Evolutionary conservation across 2,888 invertebrate genomes (phyloP).

Genomic region (Agrenia bidenticulata): DNA sequence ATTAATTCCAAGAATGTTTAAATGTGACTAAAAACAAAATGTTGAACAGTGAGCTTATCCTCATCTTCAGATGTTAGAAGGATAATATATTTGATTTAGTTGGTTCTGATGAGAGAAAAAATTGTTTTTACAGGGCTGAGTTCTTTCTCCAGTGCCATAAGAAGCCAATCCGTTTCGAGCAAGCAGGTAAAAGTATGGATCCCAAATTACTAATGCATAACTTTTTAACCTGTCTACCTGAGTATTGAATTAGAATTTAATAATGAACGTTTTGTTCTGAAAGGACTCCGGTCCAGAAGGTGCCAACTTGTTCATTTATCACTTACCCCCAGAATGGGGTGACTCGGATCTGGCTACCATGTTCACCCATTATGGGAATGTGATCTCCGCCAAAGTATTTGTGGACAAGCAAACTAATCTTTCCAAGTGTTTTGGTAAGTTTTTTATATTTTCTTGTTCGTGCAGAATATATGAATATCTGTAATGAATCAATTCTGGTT

Average conservation of each 20-base stretch:
- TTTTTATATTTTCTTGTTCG: too few relatives aligned
- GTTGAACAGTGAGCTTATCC: background rate
- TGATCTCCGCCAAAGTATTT: conserved; percentile 99
- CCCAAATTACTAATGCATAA: conserved; percentile 4
- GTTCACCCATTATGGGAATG: conserved; percentile 96
- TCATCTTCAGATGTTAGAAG: conserved; percentile 1
- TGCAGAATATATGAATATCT: too few relatives aligned
- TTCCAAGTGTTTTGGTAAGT: conserved; percentile 96
- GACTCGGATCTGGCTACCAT: conserved; percentile 96
- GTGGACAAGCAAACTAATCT: conserved; percentile 99
- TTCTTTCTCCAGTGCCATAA: conserved; percentile 45
- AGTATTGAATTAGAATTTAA: too few relatives aligned
- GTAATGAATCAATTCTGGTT: too few relatives aligned
- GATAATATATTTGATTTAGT: background rate
- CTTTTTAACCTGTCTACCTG: too few relatives aligned
- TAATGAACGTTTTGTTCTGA: too few relatives aligned
- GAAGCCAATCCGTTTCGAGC: conserved; percentile 28
- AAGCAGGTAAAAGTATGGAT: conserved; percentile 40
- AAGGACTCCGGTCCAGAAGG: conserved; percentile 81
- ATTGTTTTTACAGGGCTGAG: conserved; percentile 41
- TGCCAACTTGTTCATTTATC: conserved; percentile 98
- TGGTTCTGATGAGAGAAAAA: background rate
- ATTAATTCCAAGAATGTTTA: conserved; percentile 5
- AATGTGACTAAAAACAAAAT: background rate
- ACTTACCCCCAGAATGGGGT: conserved; percentile 97